These are phyloP conservation scores for Dendrocincla fuliginosa DNA, from an alignment of 2,797 vertebrate species.

Conservation along the genomic window DNA sequence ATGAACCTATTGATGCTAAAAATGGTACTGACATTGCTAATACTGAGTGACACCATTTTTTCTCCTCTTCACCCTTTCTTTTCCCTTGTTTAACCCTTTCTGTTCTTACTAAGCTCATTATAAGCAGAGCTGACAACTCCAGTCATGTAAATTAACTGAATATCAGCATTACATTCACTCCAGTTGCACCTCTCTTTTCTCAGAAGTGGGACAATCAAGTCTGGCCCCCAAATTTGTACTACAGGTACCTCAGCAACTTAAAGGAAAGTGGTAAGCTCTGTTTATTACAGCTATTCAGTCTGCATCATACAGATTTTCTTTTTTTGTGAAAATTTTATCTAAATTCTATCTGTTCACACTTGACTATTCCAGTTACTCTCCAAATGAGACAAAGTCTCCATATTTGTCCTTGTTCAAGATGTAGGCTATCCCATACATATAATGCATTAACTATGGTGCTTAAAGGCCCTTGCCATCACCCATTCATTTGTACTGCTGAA, in stretches of 20 bases:
- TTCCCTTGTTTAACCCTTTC: not conserved
- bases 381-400: not conserved
- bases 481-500: fast-evolving
- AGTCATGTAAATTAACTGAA: not conserved
- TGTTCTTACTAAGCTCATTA: not conserved
- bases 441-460: not conserved
- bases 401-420: not conserved
- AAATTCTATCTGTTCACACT: not conserved
- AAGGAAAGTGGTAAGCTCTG: not conserved
- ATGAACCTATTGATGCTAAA: not conserved
- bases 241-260: not conserved
- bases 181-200: not conserved
- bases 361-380: not conserved
- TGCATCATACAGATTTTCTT: not conserved
- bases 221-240: not conserved
- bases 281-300: not conserved
- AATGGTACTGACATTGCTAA: not conserved
- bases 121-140: not conserved
- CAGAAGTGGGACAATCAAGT: not conserved
- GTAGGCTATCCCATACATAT: too few relatives aligned
- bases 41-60: not conserved
- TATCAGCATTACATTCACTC: not conserved
- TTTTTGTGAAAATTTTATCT: not conserved
- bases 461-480: not conserved
- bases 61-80: not conserved